Evolutionary conservation across 1,140 invertebrate species (phyloP), one percentile per base, ranked within the genome.

Genomic region (Pseudomyrmex pallidus): DNA sequence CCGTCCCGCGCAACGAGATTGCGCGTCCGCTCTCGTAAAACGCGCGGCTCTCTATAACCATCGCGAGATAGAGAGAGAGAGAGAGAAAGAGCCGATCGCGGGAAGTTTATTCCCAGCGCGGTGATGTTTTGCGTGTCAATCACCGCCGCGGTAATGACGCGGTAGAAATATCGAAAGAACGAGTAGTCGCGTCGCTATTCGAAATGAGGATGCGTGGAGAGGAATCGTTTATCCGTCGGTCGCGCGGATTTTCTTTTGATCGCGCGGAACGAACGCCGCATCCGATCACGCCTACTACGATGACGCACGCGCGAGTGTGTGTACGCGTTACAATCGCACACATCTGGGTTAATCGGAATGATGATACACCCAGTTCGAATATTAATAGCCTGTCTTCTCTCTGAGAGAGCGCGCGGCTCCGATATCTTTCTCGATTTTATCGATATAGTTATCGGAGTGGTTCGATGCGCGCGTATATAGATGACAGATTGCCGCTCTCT

Each of bases 171-270:
- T 56, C 50, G 74, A 13, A 54, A 12, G 48, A 67, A n/a, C 62
- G 62, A 7, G 35, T 35, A 35, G 35, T 35, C 35, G 35, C 35
- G 35, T 35, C 5, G 35, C 35, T 35, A 35, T 35, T 22, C 62
- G 62, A 52, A 15, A 22, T 12, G 63, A 66, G 63, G 35, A 66
- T 50, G 61, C 61, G n/a, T 22, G 35, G 35, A 35, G 5, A 35
- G 35, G 59, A 63, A 74, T 74, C 73, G 63, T 77, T 77, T 22
- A 44, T 56, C 46, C 74, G 48, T 35, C 44, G 2, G 48, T 57
- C 22, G 73, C 74, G 22, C 46, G 35, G 35, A 59, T 56, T 78
- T 78, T 78, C 54, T 50, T 68, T 77, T 25, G 25, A 67, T 22
- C 62, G 13, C 62, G 8, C 35, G 5, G 5, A 5, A 56, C 9